These are phyloP conservation scores for Operophtera brumata DNA, from an alignment of 2,888 invertebrate species.

Conservation along the genomic window DNA sequence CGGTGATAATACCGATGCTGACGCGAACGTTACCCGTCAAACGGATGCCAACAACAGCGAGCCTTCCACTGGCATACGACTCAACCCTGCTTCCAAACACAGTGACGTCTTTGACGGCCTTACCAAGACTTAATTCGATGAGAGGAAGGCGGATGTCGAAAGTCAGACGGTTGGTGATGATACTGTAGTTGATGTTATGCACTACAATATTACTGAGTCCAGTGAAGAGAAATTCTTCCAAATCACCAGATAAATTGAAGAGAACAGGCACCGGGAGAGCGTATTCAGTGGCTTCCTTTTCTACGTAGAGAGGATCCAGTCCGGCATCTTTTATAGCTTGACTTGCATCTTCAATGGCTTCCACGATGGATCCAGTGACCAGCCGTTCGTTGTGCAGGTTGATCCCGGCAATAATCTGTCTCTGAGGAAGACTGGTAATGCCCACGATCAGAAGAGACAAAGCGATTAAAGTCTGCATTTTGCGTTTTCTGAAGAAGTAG, in stretches of 20 bases:
- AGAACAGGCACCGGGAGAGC: constrained; percentile 15
- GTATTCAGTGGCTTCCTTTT: background rate
- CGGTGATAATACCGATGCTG: constrained; percentile 22
- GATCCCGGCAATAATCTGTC: constrained; percentile 1
- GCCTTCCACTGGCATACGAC: background rate
- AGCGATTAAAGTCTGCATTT: constrained; percentile 10
- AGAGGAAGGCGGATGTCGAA: constrained; percentile 46
- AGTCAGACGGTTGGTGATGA: constrained; percentile 31
- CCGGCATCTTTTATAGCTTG: constrained; percentile 15
- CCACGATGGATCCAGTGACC: constrained; percentile 4
- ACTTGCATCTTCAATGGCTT: constrained; percentile 7
- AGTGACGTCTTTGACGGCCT: constrained; percentile 10
- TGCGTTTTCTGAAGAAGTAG: background rate
- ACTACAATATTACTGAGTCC: constrained; percentile 50
- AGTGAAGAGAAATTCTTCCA: constrained; percentile 2
- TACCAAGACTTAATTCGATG: constrained; percentile 43
- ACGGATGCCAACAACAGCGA: background rate
- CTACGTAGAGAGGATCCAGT: constrained; percentile 12
- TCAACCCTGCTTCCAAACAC: constrained; percentile 2
- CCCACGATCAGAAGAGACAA: constrained; percentile 10
- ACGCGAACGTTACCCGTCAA: constrained; percentile 24
- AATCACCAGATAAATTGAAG: background rate
- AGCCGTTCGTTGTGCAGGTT: constrained; percentile 4
- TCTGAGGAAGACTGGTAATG: constrained; percentile 5
- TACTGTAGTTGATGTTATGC: constrained; percentile 37